Conservation (phyloP, 2,797 vertebrate genomes). For the Crax fasciolata region DNA sequence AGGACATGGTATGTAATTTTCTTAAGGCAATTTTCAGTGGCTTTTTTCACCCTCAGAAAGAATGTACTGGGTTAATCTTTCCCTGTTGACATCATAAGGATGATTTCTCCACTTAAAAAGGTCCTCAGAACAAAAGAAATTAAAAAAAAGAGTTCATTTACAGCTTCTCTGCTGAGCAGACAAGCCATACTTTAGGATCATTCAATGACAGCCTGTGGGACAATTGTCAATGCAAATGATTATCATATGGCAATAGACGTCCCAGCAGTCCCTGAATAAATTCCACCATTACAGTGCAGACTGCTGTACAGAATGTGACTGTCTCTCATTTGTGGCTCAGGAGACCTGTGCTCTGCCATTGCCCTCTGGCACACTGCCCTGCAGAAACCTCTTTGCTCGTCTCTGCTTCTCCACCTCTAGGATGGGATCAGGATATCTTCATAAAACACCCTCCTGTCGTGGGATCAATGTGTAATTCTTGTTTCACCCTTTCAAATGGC, state of each 20-base stretch:
- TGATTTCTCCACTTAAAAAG: slow-evolving; percentile 20
- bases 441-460: background rate
- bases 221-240: slow-evolving; percentile 16
- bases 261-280: slow-evolving; percentile 32
- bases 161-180: slow-evolving; percentile 34
- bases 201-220: slow-evolving; percentile 53
- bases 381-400: background rate
- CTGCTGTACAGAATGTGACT: background rate
- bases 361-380: background rate
- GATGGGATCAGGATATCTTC: background rate
- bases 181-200: background rate
- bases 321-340: background rate
- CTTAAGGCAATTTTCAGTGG: slow-evolving; percentile 32
- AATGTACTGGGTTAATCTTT: slow-evolving; percentile 14
- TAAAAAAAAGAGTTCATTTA: background rate
- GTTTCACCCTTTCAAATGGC: background rate
- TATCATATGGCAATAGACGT: slow-evolving; percentile 6
- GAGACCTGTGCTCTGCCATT: background rate
- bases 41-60: slow-evolving; percentile 42
- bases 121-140: slow-evolving; percentile 33
- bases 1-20: slow-evolving; percentile 25
- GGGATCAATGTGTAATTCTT: background rate
- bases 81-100: slow-evolving; percentile 28
- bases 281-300: background rate
- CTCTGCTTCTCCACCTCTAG: background rate